Conservation (phyloP, 2,113 vertebrate species). For the Halcyon malimbica region DNA sequence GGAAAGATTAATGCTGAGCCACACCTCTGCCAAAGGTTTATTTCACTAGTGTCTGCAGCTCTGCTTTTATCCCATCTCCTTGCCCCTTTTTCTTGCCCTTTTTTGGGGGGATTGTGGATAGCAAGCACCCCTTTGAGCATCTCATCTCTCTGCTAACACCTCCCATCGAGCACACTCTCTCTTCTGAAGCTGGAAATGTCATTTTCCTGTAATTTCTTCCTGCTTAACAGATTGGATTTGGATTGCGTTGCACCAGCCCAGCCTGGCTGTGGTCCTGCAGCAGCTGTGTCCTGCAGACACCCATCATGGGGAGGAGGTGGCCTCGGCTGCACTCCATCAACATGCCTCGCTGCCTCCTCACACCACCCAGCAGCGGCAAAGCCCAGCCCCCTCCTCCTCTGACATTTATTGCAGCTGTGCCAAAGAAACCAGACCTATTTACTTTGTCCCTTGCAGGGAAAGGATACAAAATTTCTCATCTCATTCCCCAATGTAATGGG, state of each 20-base stretch:
- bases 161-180: background rate
- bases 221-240: background rate
- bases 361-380: background rate
- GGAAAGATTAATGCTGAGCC: background rate
- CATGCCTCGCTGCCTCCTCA: background rate
- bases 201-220: background rate
- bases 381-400: background rate
- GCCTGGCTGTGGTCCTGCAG: slow-evolving; percentile 22
- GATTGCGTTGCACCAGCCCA: background rate
- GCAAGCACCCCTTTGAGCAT: background rate
- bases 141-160: background rate
- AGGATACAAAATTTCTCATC: background rate
- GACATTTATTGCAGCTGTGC: background rate
- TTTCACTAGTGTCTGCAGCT: background rate
- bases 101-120: background rate
- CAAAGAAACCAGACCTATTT: background rate
- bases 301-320: background rate
- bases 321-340: background rate
- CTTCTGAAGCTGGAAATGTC: background rate
- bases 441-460: background rate
- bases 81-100: too few relatives aligned
- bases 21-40: background rate
- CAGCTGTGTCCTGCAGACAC: slow-evolving; percentile 24
- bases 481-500: background rate
- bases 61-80: background rate